Evolutionary conservation across 2,888 invertebrate species (phyloP), one percentile per base, ranked within the genome.

Genomic region (Chrysotoxum bicinctum): DNA sequence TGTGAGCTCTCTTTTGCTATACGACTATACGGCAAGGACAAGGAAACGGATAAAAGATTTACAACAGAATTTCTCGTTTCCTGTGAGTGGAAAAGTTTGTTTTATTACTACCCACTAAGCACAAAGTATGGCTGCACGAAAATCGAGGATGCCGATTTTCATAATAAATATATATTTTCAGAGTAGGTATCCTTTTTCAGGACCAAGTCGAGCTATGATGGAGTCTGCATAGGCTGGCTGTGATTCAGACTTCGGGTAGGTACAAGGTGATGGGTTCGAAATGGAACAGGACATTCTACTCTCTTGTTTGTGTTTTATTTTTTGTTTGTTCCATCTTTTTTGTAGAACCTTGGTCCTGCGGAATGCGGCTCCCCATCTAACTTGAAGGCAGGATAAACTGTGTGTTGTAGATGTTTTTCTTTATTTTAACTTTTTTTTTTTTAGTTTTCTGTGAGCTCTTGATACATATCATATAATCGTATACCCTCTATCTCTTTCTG

Each of bases 11-110:
- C 23, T 52, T 52, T 37, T 40, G 40, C 66, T 12, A 10, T 19
- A 19, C 43, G 43, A 9, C 9, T 5, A 1, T 7, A 14, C 35
- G n/a, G 12, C 37, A 21, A 73, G 60, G 72, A 50, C 52, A 62
- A 52, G 62, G 52, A 62, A 62, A 37, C 40, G 62, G 69, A 84
- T 84, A 84, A 84, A 80, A 84, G 84, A 84, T 80, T 84, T 76
- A 80, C 84, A 75, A 75, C 79, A 75, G 70, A 75, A 76, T 66
- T 72, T 45, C 75, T 80, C 70, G 58, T 75, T 79, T 76, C 84
- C 84, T 80, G 84, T 84, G 84, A 79, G 80, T 79, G 84, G 75
- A 80, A 84, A 84, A 84, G 84, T 84, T 84, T 84, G 79, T 79
- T 84, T 80, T 84, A 84, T 75, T 84, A 84, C 84, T 75, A 58